Percentiles rank a stretch among this genome's conserved stretches.
These are phyloP conservation scores for Subacronicta megacephala DNA, from an alignment of 2,888 invertebrate genomes.

Conservation along the genomic window DNA sequence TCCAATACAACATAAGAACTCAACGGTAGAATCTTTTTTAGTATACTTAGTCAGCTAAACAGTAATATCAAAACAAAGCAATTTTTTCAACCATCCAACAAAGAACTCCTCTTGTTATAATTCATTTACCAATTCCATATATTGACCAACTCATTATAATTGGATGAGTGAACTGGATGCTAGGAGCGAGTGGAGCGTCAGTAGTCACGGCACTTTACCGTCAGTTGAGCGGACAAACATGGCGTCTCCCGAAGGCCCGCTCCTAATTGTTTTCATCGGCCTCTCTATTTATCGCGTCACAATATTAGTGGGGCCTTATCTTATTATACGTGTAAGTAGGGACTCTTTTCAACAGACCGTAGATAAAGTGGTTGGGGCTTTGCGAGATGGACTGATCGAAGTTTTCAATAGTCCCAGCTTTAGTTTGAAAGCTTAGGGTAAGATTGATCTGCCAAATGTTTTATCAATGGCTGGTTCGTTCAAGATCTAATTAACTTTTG, in stretches of 20 bases:
- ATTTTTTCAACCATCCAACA: background rate
- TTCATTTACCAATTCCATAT: conserved; percentile 35
- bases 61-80: background rate
- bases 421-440: background rate
- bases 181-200: conserved; percentile 36
- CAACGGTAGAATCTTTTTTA: too few species aligned
- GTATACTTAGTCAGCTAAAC: background rate
- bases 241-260: conserved; percentile 61
- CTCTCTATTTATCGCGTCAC: conserved; percentile 66
- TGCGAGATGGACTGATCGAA: conserved; percentile 1
- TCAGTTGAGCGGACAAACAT: conserved; percentile 58
- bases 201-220: conserved; percentile 76
- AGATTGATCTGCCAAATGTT: background rate
- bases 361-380: conserved; percentile 5
- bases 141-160: conserved; percentile 57
- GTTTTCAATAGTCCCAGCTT: background rate
- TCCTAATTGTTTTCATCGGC: conserved; percentile 68
- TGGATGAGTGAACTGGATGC: conserved; percentile 61
- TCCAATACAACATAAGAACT: too few species aligned
- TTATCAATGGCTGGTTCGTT: background rate
- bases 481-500: background rate
- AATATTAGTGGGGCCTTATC: conserved; percentile 32
- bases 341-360: conserved; percentile 4
- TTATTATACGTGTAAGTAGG: conserved; percentile 20
- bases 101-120: background rate